phyloP scores from a whole-genome alignment of 2,113 vertebrate species.

The Aegithalos caudatus region DNA sequence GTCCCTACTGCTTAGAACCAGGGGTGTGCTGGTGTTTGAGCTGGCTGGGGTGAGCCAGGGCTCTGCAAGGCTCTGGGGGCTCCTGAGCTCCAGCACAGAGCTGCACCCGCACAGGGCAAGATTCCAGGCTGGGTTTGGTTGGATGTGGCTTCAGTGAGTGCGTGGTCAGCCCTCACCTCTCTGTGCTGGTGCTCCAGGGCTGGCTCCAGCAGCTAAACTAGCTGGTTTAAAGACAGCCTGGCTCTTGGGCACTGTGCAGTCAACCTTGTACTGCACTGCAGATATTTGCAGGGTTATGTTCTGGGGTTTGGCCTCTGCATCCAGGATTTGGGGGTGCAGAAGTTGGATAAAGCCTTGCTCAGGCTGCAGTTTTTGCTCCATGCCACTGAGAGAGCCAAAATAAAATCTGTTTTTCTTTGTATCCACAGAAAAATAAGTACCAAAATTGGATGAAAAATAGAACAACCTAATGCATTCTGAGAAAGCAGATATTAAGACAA shows the following conservation, averaged over 20 bases:
- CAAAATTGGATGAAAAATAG: not conserved
- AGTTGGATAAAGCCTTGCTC: not conserved
- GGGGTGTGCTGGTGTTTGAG: not conserved
- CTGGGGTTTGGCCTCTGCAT: not conserved
- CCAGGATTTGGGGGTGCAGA: not conserved
- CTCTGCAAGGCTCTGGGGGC: not conserved
- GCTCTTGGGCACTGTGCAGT: not conserved
- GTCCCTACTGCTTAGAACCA: fast-evolving
- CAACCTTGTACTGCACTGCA: conserved; percentile 30
- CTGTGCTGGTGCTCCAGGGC: not conserved
- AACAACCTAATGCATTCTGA: conserved; percentile 15
- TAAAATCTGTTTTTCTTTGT: not conserved
- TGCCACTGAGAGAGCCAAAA: not conserved
- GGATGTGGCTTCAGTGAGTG: not conserved
- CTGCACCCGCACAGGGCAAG: fast-evolving
- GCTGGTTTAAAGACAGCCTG: not conserved
- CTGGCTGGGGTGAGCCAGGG: not conserved
- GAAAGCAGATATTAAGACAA: conserved; percentile 51
- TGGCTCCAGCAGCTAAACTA: not conserved
- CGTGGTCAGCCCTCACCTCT: fast-evolving
- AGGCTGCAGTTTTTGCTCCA: not conserved
- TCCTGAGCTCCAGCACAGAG: not conserved
- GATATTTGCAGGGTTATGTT: not conserved
- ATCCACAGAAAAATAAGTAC: not conserved
- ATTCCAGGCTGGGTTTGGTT: not conserved